phyloP scores from a whole-genome alignment of 92 coral and sea anemone species.

The Zoanthus sansibaricus region DNA sequence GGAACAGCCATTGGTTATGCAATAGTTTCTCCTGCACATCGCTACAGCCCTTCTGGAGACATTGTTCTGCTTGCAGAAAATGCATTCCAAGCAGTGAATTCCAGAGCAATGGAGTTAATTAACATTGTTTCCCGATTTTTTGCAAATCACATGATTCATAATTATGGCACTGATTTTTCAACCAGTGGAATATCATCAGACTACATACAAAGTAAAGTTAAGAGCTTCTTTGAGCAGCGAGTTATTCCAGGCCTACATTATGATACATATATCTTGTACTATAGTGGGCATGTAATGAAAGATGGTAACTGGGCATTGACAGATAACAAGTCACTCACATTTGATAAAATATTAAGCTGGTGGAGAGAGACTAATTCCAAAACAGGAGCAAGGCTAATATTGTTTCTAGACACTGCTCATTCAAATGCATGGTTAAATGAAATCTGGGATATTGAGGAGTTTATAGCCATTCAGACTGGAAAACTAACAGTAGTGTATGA shows the following conservation, averaged over 20 bases:
- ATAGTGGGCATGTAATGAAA: slow-evolving; percentile 92
- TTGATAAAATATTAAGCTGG: slow-evolving; percentile 75
- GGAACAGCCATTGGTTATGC: slow-evolving; percentile 99
- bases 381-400: slow-evolving; percentile 85
- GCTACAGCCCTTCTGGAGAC: slow-evolving; percentile 79
- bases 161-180: slow-evolving; percentile 95
- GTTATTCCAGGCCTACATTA: slow-evolving; percentile 90
- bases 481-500: slow-evolving; percentile 71
- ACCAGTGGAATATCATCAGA: slow-evolving; percentile 91
- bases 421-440: slow-evolving; percentile 90
- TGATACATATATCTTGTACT: slow-evolving; percentile 93
- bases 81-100: slow-evolving; percentile 78
- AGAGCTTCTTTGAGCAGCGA: slow-evolving; percentile 89
- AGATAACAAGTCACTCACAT: slow-evolving; percentile 80
- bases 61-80: slow-evolving; percentile 81
- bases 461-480: slow-evolving; percentile 93
- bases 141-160: slow-evolving; percentile 92
- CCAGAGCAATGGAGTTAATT: slow-evolving; percentile 87
- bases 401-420: slow-evolving; percentile 90
- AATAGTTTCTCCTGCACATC: slow-evolving; percentile 89
- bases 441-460: slow-evolving; percentile 80
- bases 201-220: slow-evolving; percentile 76
- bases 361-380: slow-evolving; percentile 82
- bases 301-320: slow-evolving; percentile 94
- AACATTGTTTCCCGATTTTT: slow-evolving; percentile 86